Percentiles rank a stretch among this genome's conserved stretches.
Conservation (phyloP, 2,113 vertebrate species). For the Laterallus jamaicensis region DNA sequence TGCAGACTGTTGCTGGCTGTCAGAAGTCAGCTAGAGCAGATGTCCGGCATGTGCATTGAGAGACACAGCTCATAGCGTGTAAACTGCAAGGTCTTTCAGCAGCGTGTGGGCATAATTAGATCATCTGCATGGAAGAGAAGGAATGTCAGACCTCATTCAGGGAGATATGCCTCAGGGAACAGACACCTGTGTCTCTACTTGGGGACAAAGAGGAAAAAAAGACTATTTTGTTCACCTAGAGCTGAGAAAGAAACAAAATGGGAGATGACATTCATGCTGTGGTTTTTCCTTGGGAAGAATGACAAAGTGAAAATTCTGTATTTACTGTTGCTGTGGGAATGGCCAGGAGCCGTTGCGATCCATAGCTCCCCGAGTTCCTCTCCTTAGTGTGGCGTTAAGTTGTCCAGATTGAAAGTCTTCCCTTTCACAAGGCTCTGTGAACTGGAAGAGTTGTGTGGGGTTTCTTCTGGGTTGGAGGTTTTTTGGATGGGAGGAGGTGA, state of each 20-base stretch:
- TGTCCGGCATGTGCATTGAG: background rate
- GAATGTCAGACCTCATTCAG: slow-evolving; percentile 22
- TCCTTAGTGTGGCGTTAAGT: background rate
- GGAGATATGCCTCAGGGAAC: background rate
- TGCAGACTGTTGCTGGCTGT: background rate
- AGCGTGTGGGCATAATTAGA: background rate
- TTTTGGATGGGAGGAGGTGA: too few species aligned
- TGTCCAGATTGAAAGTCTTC: background rate
- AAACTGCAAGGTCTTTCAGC: background rate
- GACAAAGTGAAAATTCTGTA: background rate
- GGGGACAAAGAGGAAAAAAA: background rate
- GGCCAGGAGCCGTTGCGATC: background rate
- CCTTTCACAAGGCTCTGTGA: background rate
- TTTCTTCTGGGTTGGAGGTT: too few species aligned
- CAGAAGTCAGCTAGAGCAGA: background rate
- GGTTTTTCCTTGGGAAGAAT: background rate
- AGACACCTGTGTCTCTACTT: background rate
- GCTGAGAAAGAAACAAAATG: background rate
- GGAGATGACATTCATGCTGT: background rate
- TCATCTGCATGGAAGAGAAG: slow-evolving; percentile 2
- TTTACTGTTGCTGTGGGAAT: background rate
- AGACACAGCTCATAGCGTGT: background rate
- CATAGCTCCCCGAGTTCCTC: background rate
- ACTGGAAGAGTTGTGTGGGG: background rate
- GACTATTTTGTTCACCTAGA: background rate